phyloP scores from a whole-genome alignment of 2,888 invertebrate genomes.

The Cordylochernes scorpioides region DNA sequence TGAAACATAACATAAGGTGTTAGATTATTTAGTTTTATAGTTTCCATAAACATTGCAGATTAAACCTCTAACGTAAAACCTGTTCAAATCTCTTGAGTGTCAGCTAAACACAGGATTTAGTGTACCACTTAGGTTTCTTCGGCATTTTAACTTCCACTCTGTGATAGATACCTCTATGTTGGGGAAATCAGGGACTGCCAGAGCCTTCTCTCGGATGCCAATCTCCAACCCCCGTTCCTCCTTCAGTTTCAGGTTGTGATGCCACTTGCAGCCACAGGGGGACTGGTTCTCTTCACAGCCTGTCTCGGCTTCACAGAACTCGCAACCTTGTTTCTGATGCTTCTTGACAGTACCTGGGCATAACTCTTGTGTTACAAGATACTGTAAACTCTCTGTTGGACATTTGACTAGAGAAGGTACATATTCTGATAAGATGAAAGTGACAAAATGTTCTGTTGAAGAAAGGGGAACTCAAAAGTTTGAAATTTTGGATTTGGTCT shows the following conservation, averaged over 20 bases:
- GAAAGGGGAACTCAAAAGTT: too few species aligned
- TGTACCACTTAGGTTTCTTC: too few species aligned
- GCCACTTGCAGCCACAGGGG: background rate
- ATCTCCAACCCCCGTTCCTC: background rate
- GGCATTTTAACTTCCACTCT: too few species aligned
- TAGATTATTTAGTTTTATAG: too few species aligned
- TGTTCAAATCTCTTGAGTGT: too few species aligned
- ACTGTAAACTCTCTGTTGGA: background rate
- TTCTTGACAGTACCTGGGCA: background rate
- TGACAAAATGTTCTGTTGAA: too few species aligned
- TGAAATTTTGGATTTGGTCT: too few species aligned
- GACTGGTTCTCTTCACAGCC: background rate
- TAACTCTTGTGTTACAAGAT: background rate
- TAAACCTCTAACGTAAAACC: too few species aligned
- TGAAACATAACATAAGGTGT: too few species aligned
- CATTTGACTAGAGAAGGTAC: background rate
- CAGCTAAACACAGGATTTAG: too few species aligned
- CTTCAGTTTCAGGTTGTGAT: background rate
- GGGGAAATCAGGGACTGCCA: background rate
- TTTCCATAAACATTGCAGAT: too few species aligned
- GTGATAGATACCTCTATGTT: background rate
- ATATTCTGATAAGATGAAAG: too few species aligned
- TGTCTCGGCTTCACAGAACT: background rate
- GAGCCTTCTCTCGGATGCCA: background rate
- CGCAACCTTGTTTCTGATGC: background rate